Evolutionary conservation across 2,888 invertebrate genomes (phyloP), one percentile per base, ranked within the genome.

Genomic region (Orchesella flavescens): DNA sequence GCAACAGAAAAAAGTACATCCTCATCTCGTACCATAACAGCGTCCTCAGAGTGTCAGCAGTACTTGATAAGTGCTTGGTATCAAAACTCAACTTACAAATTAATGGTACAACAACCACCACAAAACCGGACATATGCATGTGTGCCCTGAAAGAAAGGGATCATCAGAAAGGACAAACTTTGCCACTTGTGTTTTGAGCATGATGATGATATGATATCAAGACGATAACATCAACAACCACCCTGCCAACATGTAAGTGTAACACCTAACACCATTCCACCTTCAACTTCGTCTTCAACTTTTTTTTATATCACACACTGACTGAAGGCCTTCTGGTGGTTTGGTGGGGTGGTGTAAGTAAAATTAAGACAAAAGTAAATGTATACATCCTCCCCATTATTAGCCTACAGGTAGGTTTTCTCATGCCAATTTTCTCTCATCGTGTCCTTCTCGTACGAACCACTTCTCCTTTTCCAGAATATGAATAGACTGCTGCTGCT

Each of bases 111-210:
- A 19, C 15, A 68, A 46, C 19, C 19, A 46, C 23, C 53, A 57
- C 46, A 13, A 13, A 12, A 19, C 68, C 34, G 69, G 68, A 77
- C 68, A 59, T 77, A 46, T 77, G 46, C 59, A 68, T 77, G 57
- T 44, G 17, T 49, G 19, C 15, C 59, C n/a, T 66, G 23, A 34
- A 55, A 66, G 65, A 66, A 77, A 69, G 77, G 57, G n/a, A n/a
- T n/a, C n/a, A 77, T 77, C 68, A 68, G 68, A 74, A 77, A 77
- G 69, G 69, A 69, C 77, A 77, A 77, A 77, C 74, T 74, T 74
- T 74, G 74, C 63, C 63, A 74, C 63, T 74, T 74, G 66, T 76
- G 76, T 76, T 34, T 34, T 7, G 34, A 34, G 34, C 34, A 34
- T 34, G 34, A 34, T 34, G 7, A 34, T 34, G 34, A 34, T 34